These are phyloP conservation scores for Scortum barcoo DNA, from an alignment of 2,113 vertebrate species.

Conservation along the genomic window DNA sequence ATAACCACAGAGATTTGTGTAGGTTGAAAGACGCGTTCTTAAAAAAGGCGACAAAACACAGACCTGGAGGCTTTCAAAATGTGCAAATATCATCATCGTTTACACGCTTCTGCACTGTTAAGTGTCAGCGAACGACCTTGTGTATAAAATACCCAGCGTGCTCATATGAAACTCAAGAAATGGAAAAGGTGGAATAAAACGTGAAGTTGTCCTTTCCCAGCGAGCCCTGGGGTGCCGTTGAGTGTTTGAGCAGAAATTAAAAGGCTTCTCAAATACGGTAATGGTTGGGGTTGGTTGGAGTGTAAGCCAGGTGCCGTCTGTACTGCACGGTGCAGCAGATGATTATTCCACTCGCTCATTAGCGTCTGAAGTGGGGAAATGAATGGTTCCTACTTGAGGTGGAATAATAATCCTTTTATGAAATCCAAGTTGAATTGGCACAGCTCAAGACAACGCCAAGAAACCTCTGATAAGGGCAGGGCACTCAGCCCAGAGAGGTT, in stretches of 20 bases:
- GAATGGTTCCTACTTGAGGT: slow-evolving; percentile 58
- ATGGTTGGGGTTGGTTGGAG: slow-evolving; percentile 46
- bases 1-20: background rate
- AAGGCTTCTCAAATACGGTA: slow-evolving; percentile 59
- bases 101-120: background rate
- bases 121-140: background rate
- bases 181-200: slow-evolving; percentile 22
- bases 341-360: slow-evolving; percentile 67
- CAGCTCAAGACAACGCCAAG: slow-evolving; percentile 27
- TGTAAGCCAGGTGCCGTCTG: slow-evolving; percentile 57
- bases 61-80: background rate
- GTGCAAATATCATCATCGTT: background rate
- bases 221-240: slow-evolving; percentile 31
- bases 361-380: slow-evolving; percentile 68
- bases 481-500: slow-evolving; percentile 35
- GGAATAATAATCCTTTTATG: slow-evolving; percentile 60
- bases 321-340: slow-evolving; percentile 43
- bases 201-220: slow-evolving; percentile 4
- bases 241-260: slow-evolving; percentile 45
- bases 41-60: background rate
- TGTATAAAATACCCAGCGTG: background rate
- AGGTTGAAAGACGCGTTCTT: background rate
- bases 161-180: background rate
- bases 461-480: slow-evolving; percentile 49
- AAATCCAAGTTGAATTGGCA: slow-evolving; percentile 63